These are phyloP conservation scores for Siniperca knerii DNA, from an alignment of 2,113 vertebrate species.

Conservation along the genomic window DNA sequence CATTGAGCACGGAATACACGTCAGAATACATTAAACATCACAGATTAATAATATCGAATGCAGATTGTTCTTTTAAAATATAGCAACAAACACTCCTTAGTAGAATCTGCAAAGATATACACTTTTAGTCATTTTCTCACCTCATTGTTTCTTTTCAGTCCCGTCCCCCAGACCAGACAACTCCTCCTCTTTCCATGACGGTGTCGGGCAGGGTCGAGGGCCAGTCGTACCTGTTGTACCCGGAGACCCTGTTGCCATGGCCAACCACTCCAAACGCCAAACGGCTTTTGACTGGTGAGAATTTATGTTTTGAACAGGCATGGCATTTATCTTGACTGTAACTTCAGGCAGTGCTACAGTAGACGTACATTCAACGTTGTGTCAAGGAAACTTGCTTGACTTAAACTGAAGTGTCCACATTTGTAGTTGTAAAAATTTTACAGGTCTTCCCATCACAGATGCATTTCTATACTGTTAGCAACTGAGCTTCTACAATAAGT, in stretches of 20 bases:
- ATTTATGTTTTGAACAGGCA: neutral
- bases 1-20: neutral
- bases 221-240: constrained; percentile 83
- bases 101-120: neutral
- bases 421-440: neutral
- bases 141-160: constrained; percentile 80
- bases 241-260: constrained; percentile 87
- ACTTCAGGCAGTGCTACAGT: neutral
- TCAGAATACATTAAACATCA: neutral
- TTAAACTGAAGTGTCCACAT: neutral
- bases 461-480: neutral
- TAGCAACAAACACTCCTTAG: neutral
- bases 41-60: too few species aligned
- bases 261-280: constrained; percentile 95
- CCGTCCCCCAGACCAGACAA: constrained; percentile 97
- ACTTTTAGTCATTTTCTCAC: constrained; percentile 1
- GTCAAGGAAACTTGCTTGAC: neutral
- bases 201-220: constrained; percentile 87
- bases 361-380: neutral
- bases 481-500: neutral
- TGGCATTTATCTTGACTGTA: neutral
- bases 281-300: constrained; percentile 95
- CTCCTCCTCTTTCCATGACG: constrained; percentile 95
- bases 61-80: neutral
- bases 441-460: neutral